Percentiles rank a stretch among this genome's conserved stretches.
Conservation (phyloP, 2,888 invertebrate species). For the Eutolmus rufibarbis region DNA sequence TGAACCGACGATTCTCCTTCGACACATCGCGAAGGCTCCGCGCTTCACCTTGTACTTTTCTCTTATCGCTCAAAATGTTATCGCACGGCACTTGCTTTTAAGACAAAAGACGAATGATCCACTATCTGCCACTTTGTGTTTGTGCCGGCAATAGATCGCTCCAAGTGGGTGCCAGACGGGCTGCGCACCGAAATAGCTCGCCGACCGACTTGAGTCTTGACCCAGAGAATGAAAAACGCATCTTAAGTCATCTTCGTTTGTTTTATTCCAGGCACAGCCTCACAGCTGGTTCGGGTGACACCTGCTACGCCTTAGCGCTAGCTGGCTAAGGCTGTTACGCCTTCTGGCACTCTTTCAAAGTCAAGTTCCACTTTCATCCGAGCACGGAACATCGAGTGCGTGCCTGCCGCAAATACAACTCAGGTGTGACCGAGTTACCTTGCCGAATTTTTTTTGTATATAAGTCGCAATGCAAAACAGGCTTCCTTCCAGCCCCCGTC, state of each 20-base stretch:
- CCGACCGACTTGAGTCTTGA: neutral
- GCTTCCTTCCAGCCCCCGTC: neutral
- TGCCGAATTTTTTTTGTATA: neutral
- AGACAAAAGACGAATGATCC: neutral
- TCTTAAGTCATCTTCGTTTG: neutral
- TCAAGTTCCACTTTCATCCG: neutral
- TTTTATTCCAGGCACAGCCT: neutral
- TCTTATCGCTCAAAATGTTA: neutral
- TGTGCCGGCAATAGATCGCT: neutral
- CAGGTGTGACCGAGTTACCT: slow-evolving; percentile 8
- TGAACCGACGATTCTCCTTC: neutral
- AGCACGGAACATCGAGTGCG: neutral
- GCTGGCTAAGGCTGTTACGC: neutral
- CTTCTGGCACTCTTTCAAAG: slow-evolving; percentile 15
- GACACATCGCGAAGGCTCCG: neutral
- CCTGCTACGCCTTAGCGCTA: neutral
- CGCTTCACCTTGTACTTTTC: neutral
- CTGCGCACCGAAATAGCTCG: neutral
- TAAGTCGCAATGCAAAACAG: neutral
- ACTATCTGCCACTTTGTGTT: neutral
- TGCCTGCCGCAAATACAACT: neutral
- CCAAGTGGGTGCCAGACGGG: neutral
- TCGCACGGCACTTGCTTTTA: neutral
- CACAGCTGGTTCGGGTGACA: neutral
- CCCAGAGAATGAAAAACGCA: neutral